These are phyloP conservation scores for Styela plicata DNA, from an alignment of 23 tunicate species.

Conservation along the genomic window DNA sequence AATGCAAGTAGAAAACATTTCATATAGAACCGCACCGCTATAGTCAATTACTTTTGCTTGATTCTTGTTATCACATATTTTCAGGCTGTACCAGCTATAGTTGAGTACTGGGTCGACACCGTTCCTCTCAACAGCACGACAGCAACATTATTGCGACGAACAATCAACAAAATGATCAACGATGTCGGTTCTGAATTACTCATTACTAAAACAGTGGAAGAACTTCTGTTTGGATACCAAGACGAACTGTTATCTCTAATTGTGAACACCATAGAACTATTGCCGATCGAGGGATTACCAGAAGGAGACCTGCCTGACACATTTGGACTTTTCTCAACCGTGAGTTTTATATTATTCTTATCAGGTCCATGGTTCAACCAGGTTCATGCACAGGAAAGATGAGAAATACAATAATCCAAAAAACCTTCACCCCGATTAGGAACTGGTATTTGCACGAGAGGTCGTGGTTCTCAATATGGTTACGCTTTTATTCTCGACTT, in stretches of 20 bases:
- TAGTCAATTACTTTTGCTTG: conserved; percentile 1
- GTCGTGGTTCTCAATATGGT: too few species aligned
- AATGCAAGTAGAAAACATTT: too few species aligned
- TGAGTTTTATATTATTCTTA: too few species aligned
- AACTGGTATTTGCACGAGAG: too few species aligned
- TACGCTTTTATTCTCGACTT: too few species aligned
- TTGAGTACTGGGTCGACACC: conserved; percentile 35
- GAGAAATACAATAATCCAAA: too few species aligned
- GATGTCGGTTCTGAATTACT: conserved; percentile 38
- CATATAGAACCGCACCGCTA: too few species aligned
- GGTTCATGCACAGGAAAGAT: too few species aligned
- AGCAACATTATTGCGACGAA: not conserved
- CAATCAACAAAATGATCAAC: conserved; percentile 30
- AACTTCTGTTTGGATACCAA: conserved; percentile 63
- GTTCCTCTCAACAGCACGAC: not conserved
- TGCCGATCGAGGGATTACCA: not conserved
- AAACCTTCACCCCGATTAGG: too few species aligned
- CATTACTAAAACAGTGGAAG: conserved; percentile 46
- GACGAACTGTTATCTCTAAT: conserved; percentile 43
- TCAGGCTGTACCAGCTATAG: conserved; percentile 52
- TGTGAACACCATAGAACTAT: conserved; percentile 9
- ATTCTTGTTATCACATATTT: conserved; percentile 8
- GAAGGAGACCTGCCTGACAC: conserved; percentile 33
- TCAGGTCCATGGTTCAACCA: too few species aligned
- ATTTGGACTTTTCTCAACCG: conserved; percentile 82